Percentiles rank a stretch among this genome's conserved stretches.
Conservation (phyloP, 2,888 invertebrate genomes). For the Seira sanloemensis region DNA sequence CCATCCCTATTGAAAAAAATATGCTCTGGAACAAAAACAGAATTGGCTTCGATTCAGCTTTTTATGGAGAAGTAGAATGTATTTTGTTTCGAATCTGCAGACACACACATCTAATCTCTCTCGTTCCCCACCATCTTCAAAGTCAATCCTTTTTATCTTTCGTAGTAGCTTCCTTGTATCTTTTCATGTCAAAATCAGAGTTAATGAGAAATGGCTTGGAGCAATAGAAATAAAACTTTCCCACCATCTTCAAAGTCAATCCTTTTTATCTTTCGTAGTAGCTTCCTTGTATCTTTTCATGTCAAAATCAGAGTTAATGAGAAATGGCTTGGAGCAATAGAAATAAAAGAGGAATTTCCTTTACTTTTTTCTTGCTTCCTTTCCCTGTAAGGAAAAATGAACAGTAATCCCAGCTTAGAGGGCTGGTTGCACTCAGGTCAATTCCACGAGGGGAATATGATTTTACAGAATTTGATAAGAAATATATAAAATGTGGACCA, state of each 20-base stretch:
- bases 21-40: not conserved
- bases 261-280: not conserved
- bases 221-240: conserved; percentile 23
- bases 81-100: too few relatives aligned
- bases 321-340: conserved; percentile 38
- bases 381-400: conserved; percentile 1
- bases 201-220: conserved; percentile 46
- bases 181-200: conserved; percentile 49
- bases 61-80: not conserved
- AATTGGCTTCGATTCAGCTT: conserved; percentile 36
- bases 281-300: conserved; percentile 19
- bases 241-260: not conserved
- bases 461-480: too few relatives aligned
- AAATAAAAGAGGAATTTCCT: conserved; percentile 5
- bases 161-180: not conserved
- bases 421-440: conserved; percentile 25
- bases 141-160: not conserved
- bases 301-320: conserved; percentile 51
- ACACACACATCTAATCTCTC: not conserved
- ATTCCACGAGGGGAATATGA: conserved; percentile 25
- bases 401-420: not conserved
- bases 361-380: conserved; percentile 6
- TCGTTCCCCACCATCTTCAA: not conserved
- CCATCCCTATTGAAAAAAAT: too few relatives aligned
- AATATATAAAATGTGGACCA: too few relatives aligned